Evolutionary conservation across 2,888 invertebrate species (phyloP).

Genomic region (Pimpla rufipes): DNA sequence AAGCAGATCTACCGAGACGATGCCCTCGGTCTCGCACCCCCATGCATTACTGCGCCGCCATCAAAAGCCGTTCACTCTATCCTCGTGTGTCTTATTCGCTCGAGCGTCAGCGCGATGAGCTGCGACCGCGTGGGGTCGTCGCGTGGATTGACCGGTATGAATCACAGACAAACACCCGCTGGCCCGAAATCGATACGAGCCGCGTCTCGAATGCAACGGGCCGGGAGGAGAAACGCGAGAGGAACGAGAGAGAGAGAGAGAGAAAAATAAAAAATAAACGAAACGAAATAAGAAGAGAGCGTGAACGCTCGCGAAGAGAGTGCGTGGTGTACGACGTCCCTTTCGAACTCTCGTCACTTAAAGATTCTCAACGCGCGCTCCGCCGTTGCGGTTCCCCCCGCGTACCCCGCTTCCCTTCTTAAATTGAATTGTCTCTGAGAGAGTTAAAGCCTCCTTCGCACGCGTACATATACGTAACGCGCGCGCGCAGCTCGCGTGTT

Average conservation of each 20-base stretch:
- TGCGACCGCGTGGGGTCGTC: constrained; percentile 53
- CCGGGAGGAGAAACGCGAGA: too few relatives aligned
- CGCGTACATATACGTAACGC: constrained; percentile 22
- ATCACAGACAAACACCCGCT: constrained; percentile 67
- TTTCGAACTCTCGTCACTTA: constrained; percentile 61
- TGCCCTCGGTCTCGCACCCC: constrained; percentile 25
- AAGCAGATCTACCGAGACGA: constrained; percentile 21
- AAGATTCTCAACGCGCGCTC: constrained; percentile 65
- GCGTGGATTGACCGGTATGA: constrained; percentile 63
- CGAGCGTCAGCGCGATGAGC: constrained; percentile 37
- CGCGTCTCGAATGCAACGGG: constrained; percentile 45
- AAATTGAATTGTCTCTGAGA: constrained; percentile 64
- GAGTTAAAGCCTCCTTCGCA: constrained; percentile 47
- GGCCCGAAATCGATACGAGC: constrained; percentile 67
- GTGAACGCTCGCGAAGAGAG: constrained; percentile 42
- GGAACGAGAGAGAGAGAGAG: constrained; percentile 7
- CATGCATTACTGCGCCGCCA: not conserved
- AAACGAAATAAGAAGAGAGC: constrained; percentile 27
- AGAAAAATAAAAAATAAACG: constrained; percentile 11
- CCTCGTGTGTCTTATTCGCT: constrained; percentile 44
- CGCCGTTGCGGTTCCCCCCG: constrained; percentile 18
- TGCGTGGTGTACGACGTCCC: constrained; percentile 45
- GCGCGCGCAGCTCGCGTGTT: constrained; percentile 1
- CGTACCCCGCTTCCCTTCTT: constrained; percentile 6
- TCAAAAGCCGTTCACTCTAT: constrained; percentile 15